Conservation (phyloP, 2,797 vertebrate genomes). For the Gephyroberyx darwinii region DNA sequence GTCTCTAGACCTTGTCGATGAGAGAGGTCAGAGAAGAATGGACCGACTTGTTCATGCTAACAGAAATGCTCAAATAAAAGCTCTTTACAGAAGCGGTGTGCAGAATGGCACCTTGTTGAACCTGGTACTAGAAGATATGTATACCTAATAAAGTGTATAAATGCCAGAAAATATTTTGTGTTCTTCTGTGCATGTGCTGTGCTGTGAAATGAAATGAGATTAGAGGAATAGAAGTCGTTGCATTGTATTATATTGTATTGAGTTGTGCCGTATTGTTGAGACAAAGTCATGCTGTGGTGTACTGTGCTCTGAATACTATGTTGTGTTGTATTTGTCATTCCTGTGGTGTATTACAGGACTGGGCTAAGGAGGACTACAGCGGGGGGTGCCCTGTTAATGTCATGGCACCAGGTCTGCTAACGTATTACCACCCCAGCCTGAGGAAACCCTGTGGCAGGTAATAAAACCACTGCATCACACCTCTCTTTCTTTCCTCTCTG, state of each 20-base stretch:
- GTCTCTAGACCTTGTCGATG: too few relatives aligned
- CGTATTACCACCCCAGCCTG: slow-evolving; percentile 80
- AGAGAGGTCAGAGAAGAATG: too few relatives aligned
- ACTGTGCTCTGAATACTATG: slow-evolving; percentile 7
- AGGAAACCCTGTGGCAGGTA: slow-evolving; percentile 82
- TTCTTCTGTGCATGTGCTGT: too few relatives aligned
- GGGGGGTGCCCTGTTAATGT: slow-evolving; percentile 84
- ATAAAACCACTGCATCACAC: slow-evolving; percentile 32
- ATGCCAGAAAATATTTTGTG: too few relatives aligned
- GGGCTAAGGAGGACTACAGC: slow-evolving; percentile 78
- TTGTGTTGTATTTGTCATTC: background rate
- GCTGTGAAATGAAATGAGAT: background rate
- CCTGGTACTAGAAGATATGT: too few relatives aligned
- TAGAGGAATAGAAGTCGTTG: background rate
- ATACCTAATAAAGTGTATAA: too few relatives aligned
- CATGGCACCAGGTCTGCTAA: slow-evolving; percentile 81
- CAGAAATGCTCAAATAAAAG: too few relatives aligned
- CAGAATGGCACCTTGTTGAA: too few relatives aligned
- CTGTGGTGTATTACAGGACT: slow-evolving; percentile 71
- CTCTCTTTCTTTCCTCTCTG: slow-evolving; percentile 7
- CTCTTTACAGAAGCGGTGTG: too few relatives aligned
- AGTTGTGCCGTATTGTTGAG: background rate
- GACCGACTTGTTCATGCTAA: too few relatives aligned
- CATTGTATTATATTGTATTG: too few relatives aligned
- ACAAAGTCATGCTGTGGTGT: background rate